Conservation (phyloP, 2,888 invertebrate genomes). For the Rotaria magnacalcarata region DNA sequence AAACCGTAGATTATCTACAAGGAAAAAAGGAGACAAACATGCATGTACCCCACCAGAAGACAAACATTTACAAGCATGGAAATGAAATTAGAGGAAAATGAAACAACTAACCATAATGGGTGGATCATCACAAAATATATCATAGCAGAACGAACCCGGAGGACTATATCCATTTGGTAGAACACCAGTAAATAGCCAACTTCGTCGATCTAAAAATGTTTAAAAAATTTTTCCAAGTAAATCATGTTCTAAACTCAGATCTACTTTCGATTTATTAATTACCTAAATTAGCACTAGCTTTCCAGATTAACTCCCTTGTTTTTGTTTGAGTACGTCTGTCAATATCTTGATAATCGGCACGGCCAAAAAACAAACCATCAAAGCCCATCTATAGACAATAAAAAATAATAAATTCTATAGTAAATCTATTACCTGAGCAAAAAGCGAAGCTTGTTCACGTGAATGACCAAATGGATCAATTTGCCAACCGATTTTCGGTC, state of each 20-base stretch:
- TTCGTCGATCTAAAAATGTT: slow-evolving; percentile 51
- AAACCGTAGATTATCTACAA: neutral
- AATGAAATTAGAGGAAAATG: no score
- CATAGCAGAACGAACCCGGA: slow-evolving; percentile 87
- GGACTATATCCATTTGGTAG: slow-evolving; percentile 72
- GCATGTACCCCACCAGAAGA: no score
- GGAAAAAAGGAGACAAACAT: no score
- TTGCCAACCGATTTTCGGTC: slow-evolving; percentile 76
- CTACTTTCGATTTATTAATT: slow-evolving; percentile 45
- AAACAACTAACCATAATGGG: slow-evolving; percentile 66
- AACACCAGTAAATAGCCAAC: slow-evolving; percentile 73
- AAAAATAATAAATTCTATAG: neutral
- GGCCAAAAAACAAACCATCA: slow-evolving; percentile 42
- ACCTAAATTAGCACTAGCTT: slow-evolving; percentile 65
- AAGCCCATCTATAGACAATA: slow-evolving; percentile 36
- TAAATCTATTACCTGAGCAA: slow-evolving; percentile 58
- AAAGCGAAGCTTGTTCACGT: slow-evolving; percentile 73
- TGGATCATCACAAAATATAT: slow-evolving; percentile 71
- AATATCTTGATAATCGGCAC: slow-evolving; percentile 70
- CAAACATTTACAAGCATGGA: no score
- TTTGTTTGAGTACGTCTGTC: slow-evolving; percentile 63
- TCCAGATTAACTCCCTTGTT: slow-evolving; percentile 79
- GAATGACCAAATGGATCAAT: slow-evolving; percentile 84
- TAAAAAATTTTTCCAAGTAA: neutral
- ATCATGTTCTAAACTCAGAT: neutral